Conservation (phyloP, 2,888 invertebrate species). For the Dryadula phaetusa region DNA sequence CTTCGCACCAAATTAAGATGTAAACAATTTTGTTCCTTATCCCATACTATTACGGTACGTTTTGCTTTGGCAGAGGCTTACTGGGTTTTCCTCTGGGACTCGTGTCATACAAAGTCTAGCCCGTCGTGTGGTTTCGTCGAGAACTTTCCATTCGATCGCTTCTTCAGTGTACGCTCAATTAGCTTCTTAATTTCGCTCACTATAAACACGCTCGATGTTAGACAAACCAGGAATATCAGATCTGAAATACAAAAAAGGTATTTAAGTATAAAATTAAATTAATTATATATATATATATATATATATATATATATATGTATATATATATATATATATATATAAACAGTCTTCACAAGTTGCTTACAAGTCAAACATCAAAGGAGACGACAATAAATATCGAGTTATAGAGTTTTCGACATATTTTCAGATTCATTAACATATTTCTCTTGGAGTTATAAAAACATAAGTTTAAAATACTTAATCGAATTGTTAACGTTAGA, state of each 20-base stretch:
- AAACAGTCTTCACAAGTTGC: too few relatives aligned
- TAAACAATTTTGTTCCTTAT: conserved; percentile 9
- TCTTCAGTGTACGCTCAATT: conserved; percentile 89
- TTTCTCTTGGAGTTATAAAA: too few relatives aligned
- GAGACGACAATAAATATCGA: too few relatives aligned
- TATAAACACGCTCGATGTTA: conserved; percentile 98
- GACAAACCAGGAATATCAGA: conserved; percentile 93
- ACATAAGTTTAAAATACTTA: too few relatives aligned
- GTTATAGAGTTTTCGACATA: too few relatives aligned
- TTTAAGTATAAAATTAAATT: conserved; percentile 7
- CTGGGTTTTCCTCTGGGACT: conserved; percentile 74
- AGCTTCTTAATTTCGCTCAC: conserved; percentile 97
- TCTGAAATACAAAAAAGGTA: conserved; percentile 85
- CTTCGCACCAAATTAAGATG: not conserved
- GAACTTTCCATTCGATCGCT: conserved; percentile 73
- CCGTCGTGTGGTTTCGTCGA: conserved; percentile 75
- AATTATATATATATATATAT: too few relatives aligned
- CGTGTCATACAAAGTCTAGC: conserved; percentile 91
- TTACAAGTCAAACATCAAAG: too few relatives aligned
- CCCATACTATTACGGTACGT: not conserved
- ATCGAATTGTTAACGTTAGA: too few relatives aligned
- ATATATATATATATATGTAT: too few relatives aligned
- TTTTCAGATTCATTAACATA: too few relatives aligned
- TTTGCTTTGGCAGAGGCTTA: conserved; percentile 54
- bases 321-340: too few relatives aligned